phyloP scores from a whole-genome alignment of 2,797 vertebrate genomes.

The Pseudotriccus pelzelni region DNA sequence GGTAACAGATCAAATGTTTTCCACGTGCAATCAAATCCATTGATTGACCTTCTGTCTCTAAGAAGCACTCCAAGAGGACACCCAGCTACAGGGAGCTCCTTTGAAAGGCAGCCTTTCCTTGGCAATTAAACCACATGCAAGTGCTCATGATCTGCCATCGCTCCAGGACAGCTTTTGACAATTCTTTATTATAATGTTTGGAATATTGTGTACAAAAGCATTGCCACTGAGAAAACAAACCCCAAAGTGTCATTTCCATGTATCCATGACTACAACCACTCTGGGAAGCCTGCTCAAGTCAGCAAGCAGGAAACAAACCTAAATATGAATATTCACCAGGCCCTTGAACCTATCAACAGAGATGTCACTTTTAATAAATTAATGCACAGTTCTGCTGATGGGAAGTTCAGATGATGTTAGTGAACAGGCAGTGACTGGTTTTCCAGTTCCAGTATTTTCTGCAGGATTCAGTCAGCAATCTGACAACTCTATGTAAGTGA shows the following conservation, averaged over 20 bases:
- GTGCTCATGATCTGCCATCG: fast-evolving
- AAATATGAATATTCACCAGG: not conserved
- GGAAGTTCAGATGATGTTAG: not conserved
- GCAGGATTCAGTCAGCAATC: not conserved
- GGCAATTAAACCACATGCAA: fast-evolving
- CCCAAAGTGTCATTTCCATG: not conserved
- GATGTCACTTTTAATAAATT: not conserved
- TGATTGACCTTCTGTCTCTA: not conserved
- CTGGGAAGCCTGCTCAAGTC: not conserved
- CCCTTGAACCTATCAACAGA: not conserved
- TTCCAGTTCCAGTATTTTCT: not conserved
- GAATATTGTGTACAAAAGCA: not conserved
- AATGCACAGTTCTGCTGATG: not conserved
- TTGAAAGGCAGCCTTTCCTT: not conserved
- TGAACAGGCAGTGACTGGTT: not conserved
- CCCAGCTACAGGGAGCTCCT: not conserved
- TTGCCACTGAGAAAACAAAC: not conserved
- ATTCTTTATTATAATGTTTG: not conserved
- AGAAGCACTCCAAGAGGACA: not conserved
- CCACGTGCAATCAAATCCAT: fast-evolving
- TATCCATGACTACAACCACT: constrained; percentile 55
- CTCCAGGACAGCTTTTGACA: not conserved
- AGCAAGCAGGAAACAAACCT: constrained; percentile 4
- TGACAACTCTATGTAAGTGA: not conserved
- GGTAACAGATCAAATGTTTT: not conserved